These are phyloP conservation scores for Bombus confusus DNA, from an alignment of 1,140 invertebrate genomes.

Conservation along the genomic window DNA sequence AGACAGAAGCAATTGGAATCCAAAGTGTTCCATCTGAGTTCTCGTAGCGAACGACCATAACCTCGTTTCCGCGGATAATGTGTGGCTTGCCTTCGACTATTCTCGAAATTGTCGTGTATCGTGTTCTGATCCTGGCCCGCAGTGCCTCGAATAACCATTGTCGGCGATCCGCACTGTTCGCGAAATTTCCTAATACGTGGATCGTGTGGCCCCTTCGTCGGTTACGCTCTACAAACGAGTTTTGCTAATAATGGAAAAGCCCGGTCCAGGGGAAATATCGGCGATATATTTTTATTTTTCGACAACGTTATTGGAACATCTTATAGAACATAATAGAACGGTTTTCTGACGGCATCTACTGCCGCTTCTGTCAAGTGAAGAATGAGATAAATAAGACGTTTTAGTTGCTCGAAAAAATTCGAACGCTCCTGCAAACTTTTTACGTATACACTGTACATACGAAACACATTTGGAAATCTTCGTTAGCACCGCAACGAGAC, in stretches of 20 bases:
- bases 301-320: neutral
- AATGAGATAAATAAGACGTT: neutral
- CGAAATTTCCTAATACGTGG: conserved; percentile 26
- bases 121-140: neutral
- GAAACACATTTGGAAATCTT: too few relatives aligned
- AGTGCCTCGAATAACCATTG: conserved; percentile 31
- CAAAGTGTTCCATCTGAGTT: conserved; percentile 41
- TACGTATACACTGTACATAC: too few relatives aligned
- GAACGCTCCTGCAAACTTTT: too few relatives aligned
- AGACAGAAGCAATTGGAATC: conserved; percentile 40
- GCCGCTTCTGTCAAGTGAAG: neutral
- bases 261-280: neutral
- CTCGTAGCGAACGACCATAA: conserved; percentile 25
- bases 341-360: neutral
- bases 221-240: neutral
- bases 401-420: too few relatives aligned
- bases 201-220: conserved; percentile 10
- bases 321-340: neutral
- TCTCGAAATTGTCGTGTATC: conserved; percentile 37
- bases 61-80: conserved; percentile 31
- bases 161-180: neutral
- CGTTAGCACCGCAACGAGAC: too few relatives aligned
- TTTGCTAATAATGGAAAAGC: neutral
- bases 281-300: neutral
- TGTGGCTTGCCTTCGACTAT: conserved; percentile 42